These are phyloP conservation scores for Ceratoteleas bidentatus DNA, from an alignment of 1,140 invertebrate genomes.

Conservation along the genomic window DNA sequence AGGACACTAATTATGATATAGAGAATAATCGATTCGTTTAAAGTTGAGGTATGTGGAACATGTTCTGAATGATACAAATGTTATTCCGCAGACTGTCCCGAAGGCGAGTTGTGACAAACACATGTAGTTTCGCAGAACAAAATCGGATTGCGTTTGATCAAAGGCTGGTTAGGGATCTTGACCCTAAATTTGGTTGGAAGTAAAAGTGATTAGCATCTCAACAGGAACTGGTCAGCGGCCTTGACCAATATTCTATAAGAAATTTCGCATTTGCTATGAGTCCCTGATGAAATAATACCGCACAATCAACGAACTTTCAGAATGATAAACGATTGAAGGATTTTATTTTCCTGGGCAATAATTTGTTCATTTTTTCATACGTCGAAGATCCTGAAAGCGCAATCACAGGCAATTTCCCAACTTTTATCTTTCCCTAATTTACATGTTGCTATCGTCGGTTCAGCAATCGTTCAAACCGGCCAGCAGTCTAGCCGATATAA, in stretches of 20 bases:
- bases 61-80: background rate
- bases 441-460: background rate
- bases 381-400: background rate
- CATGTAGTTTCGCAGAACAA: too few relatives aligned
- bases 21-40: too few relatives aligned
- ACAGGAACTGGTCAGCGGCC: conserved; percentile 28
- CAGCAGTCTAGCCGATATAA: conserved; percentile 51
- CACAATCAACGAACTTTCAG: background rate
- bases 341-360: too few relatives aligned
- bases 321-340: too few relatives aligned
- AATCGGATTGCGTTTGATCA: background rate
- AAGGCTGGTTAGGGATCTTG: conserved; percentile 2
- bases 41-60: too few relatives aligned
- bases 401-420: background rate
- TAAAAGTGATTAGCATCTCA: conserved; percentile 17
- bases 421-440: background rate
- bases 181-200: conserved; percentile 8
- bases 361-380: too few relatives aligned
- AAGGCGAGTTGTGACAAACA: too few relatives aligned
- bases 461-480: conserved; percentile 7
- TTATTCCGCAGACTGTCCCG: too few relatives aligned
- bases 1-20: too few relatives aligned
- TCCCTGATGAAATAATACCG: background rate
- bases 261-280: background rate
- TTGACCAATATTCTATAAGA: conserved; percentile 15